Evolutionary conservation across 2,888 invertebrate genomes (phyloP), one percentile per base, ranked within the genome.

Genomic region (Hoplodrina blanda): DNA sequence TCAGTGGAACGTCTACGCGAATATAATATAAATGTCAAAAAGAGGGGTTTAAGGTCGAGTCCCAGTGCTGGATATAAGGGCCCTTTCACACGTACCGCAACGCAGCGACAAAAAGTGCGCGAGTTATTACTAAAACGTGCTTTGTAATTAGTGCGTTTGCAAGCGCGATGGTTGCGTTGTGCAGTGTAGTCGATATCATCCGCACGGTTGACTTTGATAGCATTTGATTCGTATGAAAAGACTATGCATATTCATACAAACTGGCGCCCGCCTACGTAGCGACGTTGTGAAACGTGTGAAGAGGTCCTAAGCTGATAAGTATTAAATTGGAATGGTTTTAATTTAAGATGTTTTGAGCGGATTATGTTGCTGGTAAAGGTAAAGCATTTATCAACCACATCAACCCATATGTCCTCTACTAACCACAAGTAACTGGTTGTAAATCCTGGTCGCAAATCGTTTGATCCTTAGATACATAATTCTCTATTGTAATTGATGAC

Each of bases 21-120:
- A 92, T 92, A 91, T 90, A 91, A 92, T 92, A 91, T 90, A 90
- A 92, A 91, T 89, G 88, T 86, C 81, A 83, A 84, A 80, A 87
- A 83, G 82, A 78, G 75, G 66, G 73, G 68, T 78, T 77, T 76
- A 62, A 61, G 76, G 78, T 75, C 52, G 17, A 81, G 87, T 55
- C 33, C 20, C 19, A 82, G 44, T 82, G 60, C 30, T 17, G 50
- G 78, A 76, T 46, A 6, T 46, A 17, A 46, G 17, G 46, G 5
- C 17, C 15, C 4, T 46, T 46, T 46, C 41, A 41, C 41, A 41
- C 41, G 41, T 41, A 41, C 10, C 10, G 1, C 37, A 11, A 8
- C 11, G 11, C 13, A 11, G 41, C 13, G 13, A 11, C 41, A 11
- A 41, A 41, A 41, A 41, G 8, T 41, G 13, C 1, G 37, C 37